Evolutionary conservation across 1,140 invertebrate species (phyloP).

Genomic region (Bursaphelenchus mucronatus): DNA sequence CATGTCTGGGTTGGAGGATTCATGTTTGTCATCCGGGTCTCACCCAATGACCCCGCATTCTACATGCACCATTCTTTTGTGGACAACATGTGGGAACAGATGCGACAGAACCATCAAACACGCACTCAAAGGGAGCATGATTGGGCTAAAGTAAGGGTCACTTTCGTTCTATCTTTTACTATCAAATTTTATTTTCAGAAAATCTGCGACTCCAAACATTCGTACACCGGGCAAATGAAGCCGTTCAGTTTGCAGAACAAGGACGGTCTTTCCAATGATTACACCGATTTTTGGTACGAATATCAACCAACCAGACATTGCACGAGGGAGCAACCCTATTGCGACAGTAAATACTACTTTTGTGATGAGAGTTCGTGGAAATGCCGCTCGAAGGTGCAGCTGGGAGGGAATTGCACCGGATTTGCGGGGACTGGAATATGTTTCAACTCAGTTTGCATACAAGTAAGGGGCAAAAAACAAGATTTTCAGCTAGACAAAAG

Average conservation of each 20-base stretch:
- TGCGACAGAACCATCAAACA: conserved; percentile 55
- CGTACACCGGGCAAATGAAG: conserved; percentile 54
- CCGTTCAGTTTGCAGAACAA: conserved; percentile 55
- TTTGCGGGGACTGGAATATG: conserved; percentile 55
- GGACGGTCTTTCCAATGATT: conserved; percentile 58
- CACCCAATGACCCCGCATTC: conserved; percentile 49
- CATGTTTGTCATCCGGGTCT: conserved; percentile 60
- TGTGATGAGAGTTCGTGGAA: conserved; percentile 53
- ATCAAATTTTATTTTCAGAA: conserved; percentile 43
- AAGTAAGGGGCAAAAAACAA: conserved; percentile 30
- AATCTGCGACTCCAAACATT: conserved; percentile 49
- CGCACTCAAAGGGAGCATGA: conserved; percentile 53
- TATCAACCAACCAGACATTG: conserved; percentile 56
- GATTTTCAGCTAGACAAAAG: background rate
- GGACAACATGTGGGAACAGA: conserved; percentile 61
- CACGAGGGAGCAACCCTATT: conserved; percentile 38
- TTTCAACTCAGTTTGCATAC: conserved; percentile 54
- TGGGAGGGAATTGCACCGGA: conserved; percentile 59
- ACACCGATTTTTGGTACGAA: conserved; percentile 56
- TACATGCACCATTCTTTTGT: conserved; percentile 62
- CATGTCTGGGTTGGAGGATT: conserved; percentile 61
- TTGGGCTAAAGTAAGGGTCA: conserved; percentile 47
- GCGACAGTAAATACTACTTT: conserved; percentile 54
- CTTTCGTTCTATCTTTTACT: background rate
- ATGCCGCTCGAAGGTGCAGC: conserved; percentile 46